Percentiles rank a stretch among this genome's conserved stretches.
These are phyloP conservation scores for Apistogramma diplotaenia DNA, from an alignment of 2,113 vertebrate species.

Conservation along the genomic window DNA sequence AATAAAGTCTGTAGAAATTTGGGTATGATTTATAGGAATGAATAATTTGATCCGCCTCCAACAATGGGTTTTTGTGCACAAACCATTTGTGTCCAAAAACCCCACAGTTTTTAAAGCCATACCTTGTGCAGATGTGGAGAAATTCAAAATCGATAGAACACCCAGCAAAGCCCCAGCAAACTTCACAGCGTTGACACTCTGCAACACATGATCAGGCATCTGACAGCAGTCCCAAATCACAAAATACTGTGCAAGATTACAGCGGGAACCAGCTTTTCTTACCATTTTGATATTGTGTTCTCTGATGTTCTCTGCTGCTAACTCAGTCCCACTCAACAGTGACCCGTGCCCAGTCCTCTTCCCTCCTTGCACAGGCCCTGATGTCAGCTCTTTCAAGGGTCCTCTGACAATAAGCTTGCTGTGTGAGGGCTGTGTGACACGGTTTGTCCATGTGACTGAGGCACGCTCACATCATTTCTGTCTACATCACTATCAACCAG, in stretches of 20 bases:
- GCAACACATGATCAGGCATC: conserved; percentile 23
- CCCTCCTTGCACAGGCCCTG: conserved; percentile 66
- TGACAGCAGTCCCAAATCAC: neutral
- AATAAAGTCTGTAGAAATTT: neutral
- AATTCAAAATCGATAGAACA: conserved; percentile 24
- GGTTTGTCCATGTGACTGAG: conserved; percentile 18
- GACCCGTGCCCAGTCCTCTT: conserved; percentile 43
- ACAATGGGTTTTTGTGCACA: neutral
- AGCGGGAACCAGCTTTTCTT: neutral
- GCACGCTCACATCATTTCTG: conserved; percentile 1
- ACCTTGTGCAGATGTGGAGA: conserved; percentile 62
- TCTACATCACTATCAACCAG: neutral
- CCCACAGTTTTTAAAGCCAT: neutral
- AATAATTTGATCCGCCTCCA: neutral
- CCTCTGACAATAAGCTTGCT: conserved; percentile 61
- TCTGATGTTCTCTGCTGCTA: conserved; percentile 12
- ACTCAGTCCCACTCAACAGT: neutral
- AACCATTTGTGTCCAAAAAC: neutral
- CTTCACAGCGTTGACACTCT: conserved; percentile 32
- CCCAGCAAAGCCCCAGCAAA: conserved; percentile 30
- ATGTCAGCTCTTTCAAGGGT: conserved; percentile 45
- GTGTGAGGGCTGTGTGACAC: conserved; percentile 37
- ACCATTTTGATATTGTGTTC: conserved; percentile 56
- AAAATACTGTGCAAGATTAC: neutral
- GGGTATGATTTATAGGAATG: neutral